Base-by-base conservation (phyloP, 2,888 invertebrate genomes). In the Parnassius smintheus region DNA sequence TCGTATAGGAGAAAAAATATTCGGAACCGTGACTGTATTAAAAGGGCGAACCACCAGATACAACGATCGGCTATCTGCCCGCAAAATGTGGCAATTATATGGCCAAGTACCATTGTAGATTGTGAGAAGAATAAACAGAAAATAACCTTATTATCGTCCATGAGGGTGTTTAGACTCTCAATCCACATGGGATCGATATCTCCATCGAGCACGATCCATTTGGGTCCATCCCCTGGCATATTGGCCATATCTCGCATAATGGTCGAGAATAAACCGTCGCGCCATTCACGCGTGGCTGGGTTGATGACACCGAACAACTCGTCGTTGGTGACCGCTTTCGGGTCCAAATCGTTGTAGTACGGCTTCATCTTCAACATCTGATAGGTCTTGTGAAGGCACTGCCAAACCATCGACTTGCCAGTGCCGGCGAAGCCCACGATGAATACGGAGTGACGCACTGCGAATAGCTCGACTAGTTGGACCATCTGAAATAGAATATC, bases 151-250 rank as follows among this genome's bases (percentile, higher is more conserved):
- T 98, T 98, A 80, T 98, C 98, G 82, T 98, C 98, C 98, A 98
- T 98, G 18, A 98, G 95, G 2, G 98, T 98, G 80, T 98, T 98
- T 42, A 98, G 92, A 45, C 98, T 98, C 86, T 98, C 98, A 76
- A 98, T 98, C 98, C 98, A 98, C 98, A 98, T 98, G 1, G 98
- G 98, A 91, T 98, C 98, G 72, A 98, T 98, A 79, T 98, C 98
- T 18, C 98, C 98, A 83, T 98, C 98, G 55, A 98, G 93, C 9
- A 98, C 96, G 73, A 98, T 97, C 98, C 98, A 98, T 81, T 98
- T 98, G 0, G 97, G 96, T 0, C 96, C 95, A 74, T 96, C 95
- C 0, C 96, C 96, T 0, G 94, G 90, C 93, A 98, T 93, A 82
- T 98, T 98, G 1, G 98, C 97, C 91, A 98, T 96, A 80, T 98